Conservation (phyloP, 2,113 vertebrate species). For the Mohoua ochrocephala region DNA sequence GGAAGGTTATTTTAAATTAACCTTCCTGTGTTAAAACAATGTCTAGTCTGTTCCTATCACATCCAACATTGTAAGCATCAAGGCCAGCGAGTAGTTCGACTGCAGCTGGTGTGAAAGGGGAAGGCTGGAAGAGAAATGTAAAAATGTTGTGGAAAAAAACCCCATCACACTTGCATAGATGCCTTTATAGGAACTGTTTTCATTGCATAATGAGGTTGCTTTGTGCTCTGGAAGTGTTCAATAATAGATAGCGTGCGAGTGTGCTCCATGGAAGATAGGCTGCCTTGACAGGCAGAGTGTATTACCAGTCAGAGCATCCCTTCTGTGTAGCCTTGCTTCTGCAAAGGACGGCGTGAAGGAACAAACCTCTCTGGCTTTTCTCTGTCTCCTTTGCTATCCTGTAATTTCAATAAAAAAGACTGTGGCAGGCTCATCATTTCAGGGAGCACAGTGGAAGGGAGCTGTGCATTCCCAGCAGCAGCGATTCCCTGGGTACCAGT, state of each 20-base stretch:
- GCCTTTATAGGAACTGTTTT: background rate
- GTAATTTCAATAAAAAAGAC: background rate
- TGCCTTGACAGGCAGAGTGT: background rate
- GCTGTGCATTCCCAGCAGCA: background rate
- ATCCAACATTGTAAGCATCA: background rate
- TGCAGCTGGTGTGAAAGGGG: constrained; percentile 10
- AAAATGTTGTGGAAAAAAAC: background rate
- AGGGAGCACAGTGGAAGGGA: background rate
- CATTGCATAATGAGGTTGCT: background rate
- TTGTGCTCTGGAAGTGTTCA: background rate
- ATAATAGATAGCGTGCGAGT: background rate
- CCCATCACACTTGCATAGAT: background rate
- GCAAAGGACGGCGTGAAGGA: background rate
- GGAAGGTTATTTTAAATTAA: constrained; percentile 62
- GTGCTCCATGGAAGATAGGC: background rate
- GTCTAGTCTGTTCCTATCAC: constrained; percentile 47
- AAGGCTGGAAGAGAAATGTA: background rate
- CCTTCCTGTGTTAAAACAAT: constrained; percentile 45
- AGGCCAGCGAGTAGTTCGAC: background rate
- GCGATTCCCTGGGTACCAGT: background rate
- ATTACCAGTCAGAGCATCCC: background rate
- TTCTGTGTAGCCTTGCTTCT: background rate
- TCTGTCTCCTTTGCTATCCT: background rate
- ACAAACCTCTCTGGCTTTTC: background rate
- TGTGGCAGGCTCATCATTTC: background rate